Percentiles rank a stretch among this genome's conserved stretches.
These are phyloP conservation scores for Aeoliscus strigatus DNA, from an alignment of 2,797 vertebrate genomes.

Conservation along the genomic window DNA sequence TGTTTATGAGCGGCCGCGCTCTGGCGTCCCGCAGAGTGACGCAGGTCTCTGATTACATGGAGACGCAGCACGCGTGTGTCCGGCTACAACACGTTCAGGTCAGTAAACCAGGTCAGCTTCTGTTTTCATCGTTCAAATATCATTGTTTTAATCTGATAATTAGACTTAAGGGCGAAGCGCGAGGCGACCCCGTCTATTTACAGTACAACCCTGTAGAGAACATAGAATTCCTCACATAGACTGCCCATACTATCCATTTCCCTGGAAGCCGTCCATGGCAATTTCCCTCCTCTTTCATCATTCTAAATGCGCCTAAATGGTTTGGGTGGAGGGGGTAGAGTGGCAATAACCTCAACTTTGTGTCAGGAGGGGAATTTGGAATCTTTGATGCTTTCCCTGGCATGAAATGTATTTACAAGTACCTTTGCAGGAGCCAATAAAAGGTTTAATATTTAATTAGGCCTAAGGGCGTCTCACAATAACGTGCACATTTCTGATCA, in stretches of 20 bases:
- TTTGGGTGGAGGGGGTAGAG: conserved; percentile 39
- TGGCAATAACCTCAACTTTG: conserved; percentile 68
- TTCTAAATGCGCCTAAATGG: conserved; percentile 72
- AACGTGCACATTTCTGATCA: conserved; percentile 60
- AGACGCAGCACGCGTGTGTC: too few relatives aligned
- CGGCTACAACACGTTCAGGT: too few relatives aligned
- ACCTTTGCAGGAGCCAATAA: conserved; percentile 68
- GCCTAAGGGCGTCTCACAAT: conserved; percentile 64
- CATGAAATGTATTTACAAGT: conserved; percentile 76
- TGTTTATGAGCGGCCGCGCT: conserved; percentile 54
- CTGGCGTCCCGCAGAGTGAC: conserved; percentile 20
- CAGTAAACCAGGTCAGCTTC: too few relatives aligned
- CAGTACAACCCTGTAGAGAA: conserved; percentile 43
- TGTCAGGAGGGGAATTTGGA: conserved; percentile 59
- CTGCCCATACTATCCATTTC: conserved; percentile 54
- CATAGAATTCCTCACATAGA: conserved; percentile 46
- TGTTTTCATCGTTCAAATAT: too few relatives aligned
- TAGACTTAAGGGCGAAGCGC: too few relatives aligned
- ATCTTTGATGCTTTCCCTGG: conserved; percentile 67
- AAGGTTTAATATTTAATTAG: conserved; percentile 78
- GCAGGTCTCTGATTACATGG: conserved; percentile 28
- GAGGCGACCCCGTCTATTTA: too few relatives aligned
- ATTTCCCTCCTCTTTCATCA: conserved; percentile 76
- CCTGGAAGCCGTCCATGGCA: conserved; percentile 61
- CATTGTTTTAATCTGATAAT: too few relatives aligned